A percentile compares a stretch with the other conserved stretches of the same genome.
phyloP scores from a whole-genome alignment of 2,888 invertebrate species.

The Caenorhabditis becei region DNA sequence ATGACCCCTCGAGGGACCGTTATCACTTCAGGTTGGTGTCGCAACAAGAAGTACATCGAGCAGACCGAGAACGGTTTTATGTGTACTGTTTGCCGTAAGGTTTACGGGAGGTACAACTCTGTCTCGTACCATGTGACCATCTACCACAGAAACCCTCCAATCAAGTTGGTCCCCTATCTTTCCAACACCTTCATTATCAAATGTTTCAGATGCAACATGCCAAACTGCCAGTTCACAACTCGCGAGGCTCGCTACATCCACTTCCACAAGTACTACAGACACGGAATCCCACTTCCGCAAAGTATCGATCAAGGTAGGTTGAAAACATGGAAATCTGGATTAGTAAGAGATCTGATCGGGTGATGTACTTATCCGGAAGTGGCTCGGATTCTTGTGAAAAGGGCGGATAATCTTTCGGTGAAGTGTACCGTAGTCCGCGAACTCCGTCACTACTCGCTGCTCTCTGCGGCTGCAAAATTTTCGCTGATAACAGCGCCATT shows the following conservation, averaged over 20 bases:
- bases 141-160: conserved; percentile 82
- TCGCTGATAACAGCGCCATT: conserved; percentile 34
- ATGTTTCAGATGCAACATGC: conserved; percentile 75
- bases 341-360: background rate
- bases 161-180: conserved; percentile 58
- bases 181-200: background rate
- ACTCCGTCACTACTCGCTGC: conserved; percentile 46
- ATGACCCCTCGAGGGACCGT: conserved; percentile 4
- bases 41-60: conserved; percentile 81
- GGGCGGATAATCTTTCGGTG: background rate
- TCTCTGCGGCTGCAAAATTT: conserved; percentile 29
- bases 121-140: conserved; percentile 82
- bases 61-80: conserved; percentile 75
- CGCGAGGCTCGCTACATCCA: conserved; percentile 81
- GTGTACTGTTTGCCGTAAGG: conserved; percentile 80
- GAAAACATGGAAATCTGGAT: background rate
- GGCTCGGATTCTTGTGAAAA: background rate
- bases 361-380: background rate
- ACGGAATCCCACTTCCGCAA: conserved; percentile 78
- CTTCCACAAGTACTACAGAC: conserved; percentile 82
- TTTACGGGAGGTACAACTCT: conserved; percentile 80
- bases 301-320: conserved; percentile 79
- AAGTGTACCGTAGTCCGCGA: conserved; percentile 6
- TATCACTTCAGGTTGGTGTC: conserved; percentile 77
- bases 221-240: conserved; percentile 81